These are phyloP conservation scores for Sialis lutaria DNA, from an alignment of 2,888 invertebrate genomes.

Conservation along the genomic window DNA sequence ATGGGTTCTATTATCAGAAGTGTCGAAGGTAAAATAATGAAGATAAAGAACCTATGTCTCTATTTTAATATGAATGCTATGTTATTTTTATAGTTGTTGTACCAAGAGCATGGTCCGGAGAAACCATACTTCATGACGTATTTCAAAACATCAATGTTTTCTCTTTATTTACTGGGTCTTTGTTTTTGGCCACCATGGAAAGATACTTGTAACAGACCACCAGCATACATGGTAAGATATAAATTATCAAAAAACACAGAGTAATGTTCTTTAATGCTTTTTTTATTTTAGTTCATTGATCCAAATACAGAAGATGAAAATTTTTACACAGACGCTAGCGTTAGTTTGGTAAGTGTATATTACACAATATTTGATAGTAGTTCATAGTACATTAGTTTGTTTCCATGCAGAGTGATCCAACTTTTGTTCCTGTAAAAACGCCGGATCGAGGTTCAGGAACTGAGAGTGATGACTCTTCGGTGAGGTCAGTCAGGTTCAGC, in stretches of 20 bases:
- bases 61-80: background rate
- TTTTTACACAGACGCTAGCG: conserved; percentile 50
- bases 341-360: conserved; percentile 36
- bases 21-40: conserved; percentile 60
- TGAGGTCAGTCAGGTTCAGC: conserved; percentile 77
- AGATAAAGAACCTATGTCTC: background rate
- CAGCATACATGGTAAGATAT: conserved; percentile 52
- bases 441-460: conserved; percentile 54
- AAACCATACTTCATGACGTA: conserved; percentile 95
- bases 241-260: background rate
- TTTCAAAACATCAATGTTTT: conserved; percentile 85
- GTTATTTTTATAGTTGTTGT: conserved; percentile 54
- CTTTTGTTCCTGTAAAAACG: conserved; percentile 76
- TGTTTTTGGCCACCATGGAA: conserved; percentile 82
- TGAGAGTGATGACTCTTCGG: conserved; percentile 71
- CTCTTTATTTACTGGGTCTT: conserved; percentile 76
- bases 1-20: conserved; percentile 90
- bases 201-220: conserved; percentile 58
- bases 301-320: conserved; percentile 64
- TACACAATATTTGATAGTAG: background rate
- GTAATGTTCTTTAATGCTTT: background rate
- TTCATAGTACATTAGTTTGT: conserved; percentile 9
- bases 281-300: conserved; percentile 43
- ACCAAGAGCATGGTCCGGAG: conserved; percentile 66
- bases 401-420: conserved; percentile 62